Evolutionary conservation across 2,113 vertebrate genomes (phyloP), one percentile per base, ranked within the genome.

Genomic region (Plotosus lineatus): DNA sequence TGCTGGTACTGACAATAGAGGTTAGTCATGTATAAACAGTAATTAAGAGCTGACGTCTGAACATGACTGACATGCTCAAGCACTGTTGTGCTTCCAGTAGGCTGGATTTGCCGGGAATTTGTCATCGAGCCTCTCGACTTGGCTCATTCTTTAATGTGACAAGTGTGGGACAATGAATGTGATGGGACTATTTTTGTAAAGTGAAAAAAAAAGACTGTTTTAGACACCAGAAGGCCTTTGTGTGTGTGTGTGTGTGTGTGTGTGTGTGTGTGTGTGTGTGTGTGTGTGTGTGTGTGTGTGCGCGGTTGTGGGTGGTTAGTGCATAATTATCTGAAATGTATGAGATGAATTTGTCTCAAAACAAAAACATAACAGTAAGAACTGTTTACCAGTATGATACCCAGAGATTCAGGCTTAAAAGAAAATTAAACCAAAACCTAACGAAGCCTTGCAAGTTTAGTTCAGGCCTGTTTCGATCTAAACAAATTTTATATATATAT

Each of bases 251-350:
- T 33, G 1, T 0, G 46, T 48, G 56, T 53, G 50, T n/a, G n/a
- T n/a, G n/a, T n/a, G n/a, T n/a, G n/a, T n/a, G n/a, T n/a, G n/a
- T 23, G 11, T 26, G 0, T 33, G 1, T 0, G 46, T 48, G 56
- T 53, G 50, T 19, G 38, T n/a, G 53, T 31, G 6, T 58, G 6
- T 23, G 11, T 26, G 0, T 33, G 1, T 0, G 46, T 48, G 56
- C n/a, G n/a, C n/a, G n/a, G n/a, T n/a, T 53, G 50, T 75, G 71
- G 60, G 79, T 28, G 26, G 58, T 5, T 38, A 38, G 58, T 28
- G 28, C 21, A 21, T 81, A 81, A 80, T 80, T 71, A 80, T 56
- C 40, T 74, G 56, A 61, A 28, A 81, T 81, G 58, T 74, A 81
- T 63, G 53, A 80, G 6, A 80, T 71, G 40, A 40, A 26, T 11